Evolutionary conservation across 2,113 vertebrate genomes (phyloP).

Genomic region (Heterocephalus glaber): DNA sequence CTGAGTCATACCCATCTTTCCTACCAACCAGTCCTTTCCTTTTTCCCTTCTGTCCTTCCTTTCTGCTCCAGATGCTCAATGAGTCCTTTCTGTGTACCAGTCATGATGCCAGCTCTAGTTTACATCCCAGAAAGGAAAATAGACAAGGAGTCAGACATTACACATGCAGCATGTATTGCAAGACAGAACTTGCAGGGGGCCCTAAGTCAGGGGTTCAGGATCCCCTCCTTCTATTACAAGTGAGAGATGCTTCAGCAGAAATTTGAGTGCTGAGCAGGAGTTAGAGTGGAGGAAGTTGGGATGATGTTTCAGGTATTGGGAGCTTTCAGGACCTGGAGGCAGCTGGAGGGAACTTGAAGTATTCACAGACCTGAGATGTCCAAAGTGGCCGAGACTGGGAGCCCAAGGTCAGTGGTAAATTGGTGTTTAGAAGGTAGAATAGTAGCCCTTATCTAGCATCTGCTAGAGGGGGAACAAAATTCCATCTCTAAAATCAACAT

Average conservation of each 20-base stretch:
- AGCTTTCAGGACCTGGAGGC: neutral
- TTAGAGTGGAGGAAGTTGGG: neutral
- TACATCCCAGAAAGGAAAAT: neutral
- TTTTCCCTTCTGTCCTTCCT: neutral
- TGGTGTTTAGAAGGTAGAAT: neutral
- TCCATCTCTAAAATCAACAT: neutral
- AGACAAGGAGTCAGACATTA: neutral
- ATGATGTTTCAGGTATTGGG: neutral
- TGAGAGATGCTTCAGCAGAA: neutral
- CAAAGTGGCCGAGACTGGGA: neutral
- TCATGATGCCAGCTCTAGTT: neutral
- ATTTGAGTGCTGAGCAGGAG: neutral
- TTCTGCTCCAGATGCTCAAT: neutral
- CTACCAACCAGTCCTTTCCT: neutral
- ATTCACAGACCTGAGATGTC: neutral
- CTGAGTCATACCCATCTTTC: fast-evolving
- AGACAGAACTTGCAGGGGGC: neutral
- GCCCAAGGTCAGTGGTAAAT: neutral
- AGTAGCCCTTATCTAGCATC: neutral
- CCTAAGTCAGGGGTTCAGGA: neutral
- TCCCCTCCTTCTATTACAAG: too few relatives aligned
- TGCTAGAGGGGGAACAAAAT: neutral
- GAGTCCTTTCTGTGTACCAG: neutral
- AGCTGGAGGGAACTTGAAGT: neutral
- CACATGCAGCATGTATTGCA: neutral